These are phyloP conservation scores for Poliocrania exsul DNA, from an alignment of 2,797 vertebrate species.

Conservation along the genomic window DNA sequence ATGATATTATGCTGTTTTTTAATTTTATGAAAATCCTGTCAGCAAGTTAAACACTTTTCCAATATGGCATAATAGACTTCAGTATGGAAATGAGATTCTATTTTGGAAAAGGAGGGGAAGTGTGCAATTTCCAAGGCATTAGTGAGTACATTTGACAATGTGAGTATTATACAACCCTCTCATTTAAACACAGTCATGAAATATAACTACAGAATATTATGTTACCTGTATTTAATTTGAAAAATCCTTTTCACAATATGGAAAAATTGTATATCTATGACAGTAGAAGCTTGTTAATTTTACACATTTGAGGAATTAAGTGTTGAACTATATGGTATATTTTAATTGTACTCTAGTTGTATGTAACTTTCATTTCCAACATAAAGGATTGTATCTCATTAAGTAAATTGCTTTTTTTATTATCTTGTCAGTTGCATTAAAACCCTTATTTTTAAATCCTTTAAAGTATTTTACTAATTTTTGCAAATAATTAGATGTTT, in stretches of 20 bases:
- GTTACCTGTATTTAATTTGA: conserved; percentile 75
- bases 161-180: conserved; percentile 72
- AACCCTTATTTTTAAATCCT: conserved; percentile 78
- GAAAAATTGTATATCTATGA: conserved; percentile 76
- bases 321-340: conserved; percentile 77
- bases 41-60: conserved; percentile 55
- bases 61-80: conserved; percentile 70
- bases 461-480: conserved; percentile 75
- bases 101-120: conserved; percentile 64
- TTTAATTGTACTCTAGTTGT: conserved; percentile 77
- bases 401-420: conserved; percentile 76
- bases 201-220: conserved; percentile 69
- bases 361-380: conserved; percentile 75
- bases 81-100: conserved; percentile 67
- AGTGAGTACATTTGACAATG: conserved; percentile 68
- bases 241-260: conserved; percentile 67
- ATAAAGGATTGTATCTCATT: conserved; percentile 76
- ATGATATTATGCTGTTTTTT: conserved; percentile 54
- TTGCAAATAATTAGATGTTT: conserved; percentile 75
- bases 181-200: conserved; percentile 70
- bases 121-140: conserved; percentile 70
- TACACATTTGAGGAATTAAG: conserved; percentile 76
- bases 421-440: conserved; percentile 77
- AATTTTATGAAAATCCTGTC: conserved; percentile 57
- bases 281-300: conserved; percentile 77